Conservation (phyloP, 2,888 invertebrate genomes). For the Melangyna quadrimaculata region DNA sequence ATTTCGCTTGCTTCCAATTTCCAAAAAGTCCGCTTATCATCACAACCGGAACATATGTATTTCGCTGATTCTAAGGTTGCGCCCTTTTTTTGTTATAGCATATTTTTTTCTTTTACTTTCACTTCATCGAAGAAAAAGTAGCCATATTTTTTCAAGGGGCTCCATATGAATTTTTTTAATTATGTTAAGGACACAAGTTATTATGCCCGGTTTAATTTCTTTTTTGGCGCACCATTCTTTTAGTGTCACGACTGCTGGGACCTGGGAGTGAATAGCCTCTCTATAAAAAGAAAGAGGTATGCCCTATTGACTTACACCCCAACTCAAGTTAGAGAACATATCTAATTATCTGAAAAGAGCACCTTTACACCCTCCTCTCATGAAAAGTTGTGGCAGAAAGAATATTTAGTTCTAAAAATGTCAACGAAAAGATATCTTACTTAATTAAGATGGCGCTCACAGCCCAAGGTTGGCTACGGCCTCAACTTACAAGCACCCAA, state of each 20-base stretch:
- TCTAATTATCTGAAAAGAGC: too few species aligned
- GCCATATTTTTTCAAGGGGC: background rate
- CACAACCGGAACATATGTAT: background rate
- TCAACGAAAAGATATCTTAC: too few species aligned
- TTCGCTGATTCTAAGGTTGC: constrained; percentile 39
- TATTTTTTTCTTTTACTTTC: constrained; percentile 37
- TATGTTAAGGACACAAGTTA: background rate
- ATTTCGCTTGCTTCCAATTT: background rate
- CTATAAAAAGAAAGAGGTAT: background rate
- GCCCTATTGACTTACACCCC: too few species aligned
- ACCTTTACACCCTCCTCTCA: too few species aligned
- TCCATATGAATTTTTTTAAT: background rate
- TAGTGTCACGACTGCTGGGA: background rate
- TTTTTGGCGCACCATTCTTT: background rate
- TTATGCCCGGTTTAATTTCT: background rate
- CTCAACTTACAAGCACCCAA: too few species aligned
- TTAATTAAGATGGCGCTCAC: too few species aligned
- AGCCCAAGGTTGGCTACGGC: too few species aligned
- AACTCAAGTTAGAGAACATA: too few species aligned
- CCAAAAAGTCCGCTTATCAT: background rate
- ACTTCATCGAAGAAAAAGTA: background rate
- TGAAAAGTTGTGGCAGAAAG: too few species aligned
- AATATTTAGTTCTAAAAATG: too few species aligned
- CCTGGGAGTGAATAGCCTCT: background rate
- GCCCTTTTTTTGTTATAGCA: constrained; percentile 39